A percentile compares a stretch with the other conserved stretches of the same genome.
phyloP scores from a whole-genome alignment of 1,140 invertebrate genomes.

The Pseudomyrmex dendroicus region DNA sequence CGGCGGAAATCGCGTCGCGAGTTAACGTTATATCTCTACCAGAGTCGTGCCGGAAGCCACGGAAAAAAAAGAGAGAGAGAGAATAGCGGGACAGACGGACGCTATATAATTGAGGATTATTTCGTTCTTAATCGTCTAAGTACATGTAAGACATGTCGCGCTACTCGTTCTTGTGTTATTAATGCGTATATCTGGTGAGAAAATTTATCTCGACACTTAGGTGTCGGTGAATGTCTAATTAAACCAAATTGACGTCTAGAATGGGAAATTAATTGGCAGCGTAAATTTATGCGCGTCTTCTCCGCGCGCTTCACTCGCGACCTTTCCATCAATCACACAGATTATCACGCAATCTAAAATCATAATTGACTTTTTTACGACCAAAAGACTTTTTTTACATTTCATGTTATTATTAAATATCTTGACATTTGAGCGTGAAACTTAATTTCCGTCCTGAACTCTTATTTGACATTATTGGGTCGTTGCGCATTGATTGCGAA shows the following conservation, averaged over 20 bases:
- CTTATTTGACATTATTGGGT: background rate
- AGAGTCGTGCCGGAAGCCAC: constrained; percentile 72
- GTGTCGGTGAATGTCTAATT: constrained; percentile 11
- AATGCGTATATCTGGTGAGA: background rate
- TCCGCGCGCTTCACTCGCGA: background rate
- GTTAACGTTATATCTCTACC: constrained; percentile 67
- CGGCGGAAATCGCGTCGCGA: constrained; percentile 74
- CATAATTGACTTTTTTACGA: background rate
- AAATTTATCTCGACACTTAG: constrained; percentile 3
- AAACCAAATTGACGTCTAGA: constrained; percentile 16
- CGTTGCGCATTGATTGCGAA: background rate
- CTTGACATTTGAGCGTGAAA: background rate
- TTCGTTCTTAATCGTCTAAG: constrained; percentile 46
- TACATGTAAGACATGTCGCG: constrained; percentile 7
- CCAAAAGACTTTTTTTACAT: background rate
- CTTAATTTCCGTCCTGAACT: background rate
- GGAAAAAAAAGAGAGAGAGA: background rate
- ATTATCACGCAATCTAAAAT: background rate
- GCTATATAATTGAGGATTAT: constrained; percentile 42
- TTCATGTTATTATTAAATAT: too few species aligned
- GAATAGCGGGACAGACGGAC: constrained; percentile 31
- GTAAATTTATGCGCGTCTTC: background rate
- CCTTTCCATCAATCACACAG: background rate
- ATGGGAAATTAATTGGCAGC: constrained; percentile 38
- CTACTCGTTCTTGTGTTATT: constrained; percentile 23